phyloP scores from a whole-genome alignment of 1,140 invertebrate genomes.

The Penaeus indicus region DNA sequence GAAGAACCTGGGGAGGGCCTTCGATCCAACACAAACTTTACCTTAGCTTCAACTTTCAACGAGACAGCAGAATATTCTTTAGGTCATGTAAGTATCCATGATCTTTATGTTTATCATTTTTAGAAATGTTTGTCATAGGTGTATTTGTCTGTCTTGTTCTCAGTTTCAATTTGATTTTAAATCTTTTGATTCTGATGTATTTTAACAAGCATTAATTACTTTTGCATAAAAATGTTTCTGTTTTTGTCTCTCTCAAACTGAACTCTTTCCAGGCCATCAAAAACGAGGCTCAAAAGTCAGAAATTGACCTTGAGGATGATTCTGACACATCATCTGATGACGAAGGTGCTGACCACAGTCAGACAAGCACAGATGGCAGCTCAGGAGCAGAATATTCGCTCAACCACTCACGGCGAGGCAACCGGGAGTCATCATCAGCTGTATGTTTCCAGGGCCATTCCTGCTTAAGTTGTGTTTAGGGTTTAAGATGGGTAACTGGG shows the following conservation, averaged over 20 bases:
- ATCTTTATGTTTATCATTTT: no score
- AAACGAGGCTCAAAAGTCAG: slow-evolving; percentile 1
- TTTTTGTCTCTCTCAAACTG: no score
- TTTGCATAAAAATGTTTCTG: no score
- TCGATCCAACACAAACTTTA: slow-evolving; percentile 69
- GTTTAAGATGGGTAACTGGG: no score
- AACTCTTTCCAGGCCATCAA: slow-evolving; percentile 40
- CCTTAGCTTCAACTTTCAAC: slow-evolving; percentile 72
- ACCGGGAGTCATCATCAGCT: neutral
- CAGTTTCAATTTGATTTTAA: no score
- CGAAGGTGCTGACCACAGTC: slow-evolving; percentile 37
- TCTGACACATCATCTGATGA: slow-evolving; percentile 10
- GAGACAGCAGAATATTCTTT: slow-evolving; percentile 71
- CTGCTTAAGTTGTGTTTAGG: no score
- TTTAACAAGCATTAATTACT: no score
- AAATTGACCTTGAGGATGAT: neutral
- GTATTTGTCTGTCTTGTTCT: no score
- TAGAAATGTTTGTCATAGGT: no score
- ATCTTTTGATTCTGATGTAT: no score
- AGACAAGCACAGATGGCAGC: slow-evolving; percentile 51
- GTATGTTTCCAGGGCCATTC: no score
- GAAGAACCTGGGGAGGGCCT: slow-evolving; percentile 70
- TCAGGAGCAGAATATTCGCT: slow-evolving; percentile 59
- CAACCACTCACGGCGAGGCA: slow-evolving; percentile 46
- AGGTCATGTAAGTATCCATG: slow-evolving; percentile 69